Evolutionary conservation across 2,888 invertebrate species (phyloP).

Genomic region (Norana najaformis): DNA sequence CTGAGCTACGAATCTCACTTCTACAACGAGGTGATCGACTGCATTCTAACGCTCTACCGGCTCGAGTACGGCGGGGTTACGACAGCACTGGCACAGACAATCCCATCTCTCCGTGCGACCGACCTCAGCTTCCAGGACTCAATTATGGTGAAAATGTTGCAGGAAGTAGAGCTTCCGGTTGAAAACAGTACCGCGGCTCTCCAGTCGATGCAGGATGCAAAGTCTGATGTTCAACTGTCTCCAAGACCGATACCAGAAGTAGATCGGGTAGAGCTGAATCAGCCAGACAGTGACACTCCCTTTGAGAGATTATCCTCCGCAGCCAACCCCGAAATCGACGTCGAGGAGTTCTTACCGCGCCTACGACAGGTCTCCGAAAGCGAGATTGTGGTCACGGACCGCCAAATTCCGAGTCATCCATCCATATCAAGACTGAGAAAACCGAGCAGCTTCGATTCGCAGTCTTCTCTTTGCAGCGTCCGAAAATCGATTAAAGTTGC

Average conservation of each 20-base stretch:
- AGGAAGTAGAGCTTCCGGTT: neutral
- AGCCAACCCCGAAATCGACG: neutral
- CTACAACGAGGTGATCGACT: slow-evolving; percentile 47
- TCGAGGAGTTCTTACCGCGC: neutral
- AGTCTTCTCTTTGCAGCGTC: neutral
- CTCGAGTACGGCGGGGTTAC: slow-evolving; percentile 41
- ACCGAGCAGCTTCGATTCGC: neutral
- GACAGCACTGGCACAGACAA: neutral
- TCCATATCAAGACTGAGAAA: neutral
- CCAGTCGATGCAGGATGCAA: neutral
- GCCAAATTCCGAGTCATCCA: neutral
- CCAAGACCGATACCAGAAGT: neutral
- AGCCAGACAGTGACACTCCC: neutral
- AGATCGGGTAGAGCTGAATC: neutral
- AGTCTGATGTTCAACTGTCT: neutral
- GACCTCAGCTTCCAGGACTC: slow-evolving; percentile 39
- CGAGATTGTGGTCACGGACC: neutral
- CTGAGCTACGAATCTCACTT: slow-evolving; percentile 53
- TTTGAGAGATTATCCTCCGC: neutral
- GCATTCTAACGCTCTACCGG: slow-evolving; percentile 49
- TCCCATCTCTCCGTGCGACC: slow-evolving; percentile 33
- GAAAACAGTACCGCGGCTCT: neutral
- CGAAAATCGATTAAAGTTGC: neutral
- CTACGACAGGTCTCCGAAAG: neutral
- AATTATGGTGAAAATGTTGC: slow-evolving; percentile 24